phyloP scores from a whole-genome alignment of 2,113 vertebrate species.

The Tricholaema leucomelas region DNA sequence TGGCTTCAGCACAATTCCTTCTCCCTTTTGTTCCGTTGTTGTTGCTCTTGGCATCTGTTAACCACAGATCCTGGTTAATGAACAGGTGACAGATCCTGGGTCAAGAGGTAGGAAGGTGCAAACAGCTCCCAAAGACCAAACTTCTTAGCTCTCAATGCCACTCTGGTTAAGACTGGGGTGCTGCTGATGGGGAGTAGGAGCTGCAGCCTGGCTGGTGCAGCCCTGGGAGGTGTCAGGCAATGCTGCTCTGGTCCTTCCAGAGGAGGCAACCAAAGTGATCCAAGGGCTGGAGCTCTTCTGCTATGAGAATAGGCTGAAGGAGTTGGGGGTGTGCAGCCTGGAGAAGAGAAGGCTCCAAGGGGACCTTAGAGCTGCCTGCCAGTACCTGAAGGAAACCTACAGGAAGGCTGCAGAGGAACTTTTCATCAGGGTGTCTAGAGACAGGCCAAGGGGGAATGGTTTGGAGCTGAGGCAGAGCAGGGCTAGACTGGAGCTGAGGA shows the following conservation, averaged over 20 bases:
- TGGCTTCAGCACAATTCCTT: background rate
- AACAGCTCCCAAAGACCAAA: background rate
- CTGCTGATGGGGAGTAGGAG: background rate
- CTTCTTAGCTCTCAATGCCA: accelerated
- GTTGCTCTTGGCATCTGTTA: conserved; percentile 17
- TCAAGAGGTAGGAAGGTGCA: background rate
- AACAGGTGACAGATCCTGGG: background rate
- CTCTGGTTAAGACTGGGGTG: background rate
- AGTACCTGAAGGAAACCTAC: too few species aligned
- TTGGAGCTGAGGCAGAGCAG: too few species aligned
- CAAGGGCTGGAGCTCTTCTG: too few species aligned
- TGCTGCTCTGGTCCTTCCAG: background rate
- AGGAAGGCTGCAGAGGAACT: too few species aligned
- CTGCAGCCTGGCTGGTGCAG: background rate
- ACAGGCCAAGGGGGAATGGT: too few species aligned
- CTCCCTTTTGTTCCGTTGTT: conserved; percentile 1
- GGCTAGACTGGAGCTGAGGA: too few species aligned
- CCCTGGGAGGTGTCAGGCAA: background rate
- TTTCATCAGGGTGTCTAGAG: too few species aligned
- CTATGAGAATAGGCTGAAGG: too few species aligned
- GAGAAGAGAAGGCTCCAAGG: too few species aligned
- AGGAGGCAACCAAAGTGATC: too few species aligned
- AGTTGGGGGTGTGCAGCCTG: too few species aligned
- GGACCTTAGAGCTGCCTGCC: too few species aligned
- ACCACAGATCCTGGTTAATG: conserved; percentile 21